Percentiles rank a stretch among this genome's conserved stretches.
phyloP scores from a whole-genome alignment of 64 coral and sea anemone genomes.

The Montipora sp. region DNA sequence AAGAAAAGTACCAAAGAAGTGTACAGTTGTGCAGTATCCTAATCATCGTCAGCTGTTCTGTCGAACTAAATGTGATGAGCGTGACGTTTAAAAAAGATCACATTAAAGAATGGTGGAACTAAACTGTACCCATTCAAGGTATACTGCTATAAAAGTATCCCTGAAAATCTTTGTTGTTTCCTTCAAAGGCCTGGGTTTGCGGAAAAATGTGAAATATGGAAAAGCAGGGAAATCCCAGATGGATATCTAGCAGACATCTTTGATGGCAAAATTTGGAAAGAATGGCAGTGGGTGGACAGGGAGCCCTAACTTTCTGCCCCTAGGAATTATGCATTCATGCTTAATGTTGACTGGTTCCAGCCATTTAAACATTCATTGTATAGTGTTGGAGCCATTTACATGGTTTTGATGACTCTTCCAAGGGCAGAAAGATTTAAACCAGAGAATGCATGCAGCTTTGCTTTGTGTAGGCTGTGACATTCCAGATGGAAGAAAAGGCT shows the following conservation, averaged over 20 bases:
- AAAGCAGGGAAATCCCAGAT: slow-evolving; percentile 24
- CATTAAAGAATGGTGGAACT: slow-evolving; percentile 23
- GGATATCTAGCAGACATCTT: slow-evolving; percentile 63
- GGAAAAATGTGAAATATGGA: slow-evolving; percentile 52
- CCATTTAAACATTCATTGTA: slow-evolving; percentile 53
- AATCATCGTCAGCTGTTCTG: slow-evolving; percentile 55
- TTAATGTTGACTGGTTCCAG: slow-evolving; percentile 75
- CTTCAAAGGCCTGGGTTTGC: slow-evolving; percentile 24
- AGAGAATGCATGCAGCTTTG: slow-evolving; percentile 54
- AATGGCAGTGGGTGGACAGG: slow-evolving; percentile 22
- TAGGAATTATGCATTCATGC: slow-evolving; percentile 68
- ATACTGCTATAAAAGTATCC: slow-evolving; percentile 40
- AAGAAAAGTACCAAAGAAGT: background rate
- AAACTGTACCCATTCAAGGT: slow-evolving; percentile 55
- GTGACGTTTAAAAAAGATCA: slow-evolving; percentile 43
- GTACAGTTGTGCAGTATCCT: slow-evolving; percentile 15
- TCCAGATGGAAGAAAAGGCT: slow-evolving; percentile 53
- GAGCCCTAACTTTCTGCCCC: slow-evolving; percentile 1
- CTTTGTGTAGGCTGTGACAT: slow-evolving; percentile 65
- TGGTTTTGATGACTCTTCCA: slow-evolving; percentile 53
- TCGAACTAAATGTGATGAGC: slow-evolving; percentile 44
- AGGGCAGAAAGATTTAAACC: slow-evolving; percentile 6
- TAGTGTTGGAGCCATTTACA: slow-evolving; percentile 47
- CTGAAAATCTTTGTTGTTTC: slow-evolving; percentile 12
- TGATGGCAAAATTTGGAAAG: slow-evolving; percentile 58